Evolutionary conservation across 2,888 invertebrate species (phyloP), one percentile per base, ranked within the genome.

Genomic region (Cloeon dipterum): DNA sequence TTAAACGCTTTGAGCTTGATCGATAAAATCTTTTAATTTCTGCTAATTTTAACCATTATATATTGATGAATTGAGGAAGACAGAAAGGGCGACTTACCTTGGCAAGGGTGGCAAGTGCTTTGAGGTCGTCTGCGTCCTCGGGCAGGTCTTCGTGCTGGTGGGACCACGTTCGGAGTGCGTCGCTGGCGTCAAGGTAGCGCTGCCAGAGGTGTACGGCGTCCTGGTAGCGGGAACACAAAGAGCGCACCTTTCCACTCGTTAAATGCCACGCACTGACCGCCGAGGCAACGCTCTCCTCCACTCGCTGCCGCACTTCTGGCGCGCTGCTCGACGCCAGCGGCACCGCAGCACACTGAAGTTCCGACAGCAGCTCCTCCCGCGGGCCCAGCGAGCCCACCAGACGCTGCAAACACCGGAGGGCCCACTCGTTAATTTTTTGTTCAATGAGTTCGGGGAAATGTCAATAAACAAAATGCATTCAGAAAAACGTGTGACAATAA

Each of bases 171-270:
- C 74, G 69, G 41, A 83, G 74, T 20, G 74, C 67, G 32, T 74
- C 75, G 39, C 76, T 74, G 7, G 81, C 76, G 53, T 78, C 77
- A 26, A 73, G 67, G 61, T 83, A 83, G 41, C 72, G 68, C 50
- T 72, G 65, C 83, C 83, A 83, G 40, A 83, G 65, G 35, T 73
- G 70, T 39, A 81, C 78, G 3, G 82, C 83, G 52, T 74, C 70
- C 53, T 79, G 74, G 60, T 83, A 83, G 59, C 68, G 68, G 47
- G 63, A 71, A 54, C 78, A 79, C 45, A 83, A 66, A 46, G 74
- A 72, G 45, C 70, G 69, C 44, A 83, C 65, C 53, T 77, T 75
- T 45, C 66, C 63, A 52, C 74, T 71, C n/a, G 82, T 82, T 49
- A 75, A 74, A 47, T 76, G 69, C 65, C 82, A 83, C 26, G 79